These are phyloP conservation scores for Etheostoma spectabile DNA, from an alignment of 2,113 vertebrate species.

Conservation along the genomic window DNA sequence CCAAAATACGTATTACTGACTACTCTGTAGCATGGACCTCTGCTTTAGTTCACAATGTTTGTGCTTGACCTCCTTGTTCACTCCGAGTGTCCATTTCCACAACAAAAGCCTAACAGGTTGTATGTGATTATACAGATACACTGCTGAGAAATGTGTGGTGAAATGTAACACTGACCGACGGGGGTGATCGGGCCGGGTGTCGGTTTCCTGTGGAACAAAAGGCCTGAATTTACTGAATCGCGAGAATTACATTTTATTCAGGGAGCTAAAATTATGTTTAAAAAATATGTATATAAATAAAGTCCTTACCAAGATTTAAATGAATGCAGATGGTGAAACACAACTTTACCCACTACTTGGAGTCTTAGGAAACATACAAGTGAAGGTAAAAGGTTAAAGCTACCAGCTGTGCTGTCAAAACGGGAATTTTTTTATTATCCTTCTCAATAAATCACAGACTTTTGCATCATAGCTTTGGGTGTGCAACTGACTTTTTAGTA, in stretches of 20 bases:
- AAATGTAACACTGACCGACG: slow-evolving; percentile 67
- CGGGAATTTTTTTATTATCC: slow-evolving; percentile 7
- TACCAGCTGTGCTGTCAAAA: slow-evolving; percentile 18
- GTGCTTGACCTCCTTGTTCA: slow-evolving; percentile 74
- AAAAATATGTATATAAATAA: not conserved
- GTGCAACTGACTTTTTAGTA: slow-evolving; percentile 19
- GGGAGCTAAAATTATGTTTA: not conserved
- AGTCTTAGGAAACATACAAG: slow-evolving; percentile 15
- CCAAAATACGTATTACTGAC: slow-evolving; percentile 63
- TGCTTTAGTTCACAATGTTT: slow-evolving; percentile 65
- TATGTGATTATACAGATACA: slow-evolving; percentile 61
- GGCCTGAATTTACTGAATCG: slow-evolving; percentile 6
- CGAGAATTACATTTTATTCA: not conserved
- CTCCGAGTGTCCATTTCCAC: slow-evolving; percentile 72
- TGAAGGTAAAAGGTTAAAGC: slow-evolving; percentile 31
- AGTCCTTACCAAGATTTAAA: slow-evolving; percentile 7
- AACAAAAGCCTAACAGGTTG: slow-evolving; percentile 72
- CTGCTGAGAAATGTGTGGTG: slow-evolving; percentile 51
- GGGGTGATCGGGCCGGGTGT: slow-evolving; percentile 37
- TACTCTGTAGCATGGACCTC: slow-evolving; percentile 47
- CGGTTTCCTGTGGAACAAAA: slow-evolving; percentile 66
- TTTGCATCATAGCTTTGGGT: slow-evolving; percentile 46
- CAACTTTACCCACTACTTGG: slow-evolving; percentile 5
- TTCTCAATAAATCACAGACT: slow-evolving; percentile 42
- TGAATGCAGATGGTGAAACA: slow-evolving; percentile 18